Conservation (phyloP, 2,113 vertebrate genomes). For the Vanacampus margaritifer region DNA sequence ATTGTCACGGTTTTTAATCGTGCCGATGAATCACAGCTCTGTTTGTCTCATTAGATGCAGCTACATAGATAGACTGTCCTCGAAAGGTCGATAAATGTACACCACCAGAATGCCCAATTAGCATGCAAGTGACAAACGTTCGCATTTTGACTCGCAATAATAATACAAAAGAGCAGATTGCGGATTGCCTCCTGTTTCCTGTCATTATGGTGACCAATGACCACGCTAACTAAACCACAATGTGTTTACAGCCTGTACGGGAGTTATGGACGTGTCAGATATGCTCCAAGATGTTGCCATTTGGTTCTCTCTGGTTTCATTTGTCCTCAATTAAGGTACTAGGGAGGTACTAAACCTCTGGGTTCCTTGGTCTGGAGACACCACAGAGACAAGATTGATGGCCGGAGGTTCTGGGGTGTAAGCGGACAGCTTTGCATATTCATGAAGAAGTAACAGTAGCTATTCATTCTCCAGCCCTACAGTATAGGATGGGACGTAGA, state of each 20-base stretch:
- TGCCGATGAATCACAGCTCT: slow-evolving; percentile 13
- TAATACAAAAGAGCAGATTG: not conserved
- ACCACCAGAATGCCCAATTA: slow-evolving; percentile 1
- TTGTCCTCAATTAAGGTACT: too few species aligned
- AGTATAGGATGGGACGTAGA: too few species aligned
- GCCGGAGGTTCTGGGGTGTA: too few species aligned
- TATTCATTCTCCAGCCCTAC: too few species aligned
- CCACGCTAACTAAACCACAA: not conserved
- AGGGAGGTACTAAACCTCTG: too few species aligned
- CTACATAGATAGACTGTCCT: slow-evolving; percentile 2
- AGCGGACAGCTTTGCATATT: too few species aligned
- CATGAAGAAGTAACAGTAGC: too few species aligned
- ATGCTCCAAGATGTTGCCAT: too few species aligned
- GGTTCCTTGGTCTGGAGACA: too few species aligned
- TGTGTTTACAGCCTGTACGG: not conserved
- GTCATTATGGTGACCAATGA: not conserved
- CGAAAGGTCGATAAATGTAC: slow-evolving; percentile 11
- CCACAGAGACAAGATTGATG: too few species aligned
- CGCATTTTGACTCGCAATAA: not conserved
- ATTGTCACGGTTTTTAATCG: slow-evolving; percentile 4
- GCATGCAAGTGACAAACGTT: not conserved
- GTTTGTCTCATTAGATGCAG: slow-evolving; percentile 14
- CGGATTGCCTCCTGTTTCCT: not conserved
- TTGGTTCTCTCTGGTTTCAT: too few species aligned
- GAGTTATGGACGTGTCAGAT: too few species aligned